Conservation (phyloP, 2,797 vertebrate genomes). For the Cirrhinus mrigala region DNA sequence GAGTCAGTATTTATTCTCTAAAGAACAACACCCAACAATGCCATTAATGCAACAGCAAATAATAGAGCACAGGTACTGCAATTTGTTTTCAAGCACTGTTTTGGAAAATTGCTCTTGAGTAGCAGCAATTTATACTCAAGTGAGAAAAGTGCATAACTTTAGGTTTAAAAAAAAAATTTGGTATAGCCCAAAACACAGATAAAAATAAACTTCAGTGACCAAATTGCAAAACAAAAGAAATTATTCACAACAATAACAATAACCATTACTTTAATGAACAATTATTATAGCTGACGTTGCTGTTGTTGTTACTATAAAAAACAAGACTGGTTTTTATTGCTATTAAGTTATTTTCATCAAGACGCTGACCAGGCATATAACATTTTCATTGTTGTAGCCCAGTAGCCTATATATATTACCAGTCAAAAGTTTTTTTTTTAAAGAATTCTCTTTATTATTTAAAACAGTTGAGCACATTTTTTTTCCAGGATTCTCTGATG, state of each 20-base stretch:
- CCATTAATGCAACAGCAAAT: neutral
- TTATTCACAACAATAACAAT: neutral
- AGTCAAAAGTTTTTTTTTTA: no score
- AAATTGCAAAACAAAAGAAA: neutral
- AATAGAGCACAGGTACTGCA: neutral
- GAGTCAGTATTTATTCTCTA: neutral
- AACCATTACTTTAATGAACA: no score
- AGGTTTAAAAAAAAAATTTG: neutral
- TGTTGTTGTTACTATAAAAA: neutral
- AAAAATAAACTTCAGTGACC: neutral
- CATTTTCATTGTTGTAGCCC: neutral
- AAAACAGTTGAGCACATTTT: no score
- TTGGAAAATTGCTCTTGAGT: neutral
- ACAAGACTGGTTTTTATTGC: neutral
- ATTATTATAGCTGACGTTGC: no score
- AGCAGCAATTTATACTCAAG: neutral
- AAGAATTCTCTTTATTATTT: no score
- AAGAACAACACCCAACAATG: neutral
- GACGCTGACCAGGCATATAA: no score
- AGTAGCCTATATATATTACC: neutral
- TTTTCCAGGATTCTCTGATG: no score
- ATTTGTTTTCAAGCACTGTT: neutral
- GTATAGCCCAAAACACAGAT: neutral
- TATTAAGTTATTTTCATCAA: neutral
- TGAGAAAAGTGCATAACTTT: neutral